Percentiles rank a stretch among this genome's conserved stretches.
These are phyloP conservation scores for Drosophila tani DNA, from an alignment of 1,140 invertebrate genomes.

Conservation along the genomic window DNA sequence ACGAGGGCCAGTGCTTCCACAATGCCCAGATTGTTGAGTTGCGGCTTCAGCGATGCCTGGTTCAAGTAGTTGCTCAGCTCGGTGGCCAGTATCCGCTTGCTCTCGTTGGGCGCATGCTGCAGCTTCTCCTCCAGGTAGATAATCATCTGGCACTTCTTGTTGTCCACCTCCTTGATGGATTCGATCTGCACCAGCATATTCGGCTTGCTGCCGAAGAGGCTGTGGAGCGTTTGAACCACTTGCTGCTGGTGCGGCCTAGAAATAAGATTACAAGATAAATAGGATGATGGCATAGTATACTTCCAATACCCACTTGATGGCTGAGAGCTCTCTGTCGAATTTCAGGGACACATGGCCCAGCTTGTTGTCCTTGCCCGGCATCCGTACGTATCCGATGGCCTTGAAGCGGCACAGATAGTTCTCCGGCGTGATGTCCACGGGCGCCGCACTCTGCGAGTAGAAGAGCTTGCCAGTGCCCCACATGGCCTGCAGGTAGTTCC, in stretches of 20 bases:
- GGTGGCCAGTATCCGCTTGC: constrained; percentile 89
- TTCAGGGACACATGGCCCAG: constrained; percentile 94
- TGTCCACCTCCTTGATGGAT: constrained; percentile 90
- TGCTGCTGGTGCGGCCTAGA: constrained; percentile 89
- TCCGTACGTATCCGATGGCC: constrained; percentile 94
- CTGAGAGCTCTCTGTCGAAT: constrained; percentile 88
- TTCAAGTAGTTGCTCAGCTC: constrained; percentile 90
- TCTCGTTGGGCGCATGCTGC: constrained; percentile 87
- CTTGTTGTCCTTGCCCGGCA: constrained; percentile 93
- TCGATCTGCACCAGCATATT: constrained; percentile 92
- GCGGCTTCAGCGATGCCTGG: constrained; percentile 89
- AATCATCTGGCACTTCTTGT: constrained; percentile 91
- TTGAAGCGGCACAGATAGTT: constrained; percentile 97
- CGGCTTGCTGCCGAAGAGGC: constrained; percentile 92
- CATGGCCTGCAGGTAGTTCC: constrained; percentile 96
- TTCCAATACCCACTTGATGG: constrained; percentile 58
- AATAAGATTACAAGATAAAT: not conserved
- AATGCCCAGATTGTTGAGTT: constrained; percentile 89
- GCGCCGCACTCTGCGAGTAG: constrained; percentile 89
- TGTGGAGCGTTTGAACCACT: constrained; percentile 89
- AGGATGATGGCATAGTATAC: not conserved
- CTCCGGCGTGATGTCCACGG: constrained; percentile 93
- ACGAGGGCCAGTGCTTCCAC: constrained; percentile 88
- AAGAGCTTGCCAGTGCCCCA: constrained; percentile 94
- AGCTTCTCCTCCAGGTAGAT: constrained; percentile 93